A percentile compares a stretch with the other conserved stretches of the same genome.
phyloP scores from a whole-genome alignment of 2,888 invertebrate species.

The Nasonovia ribisnigri region DNA sequence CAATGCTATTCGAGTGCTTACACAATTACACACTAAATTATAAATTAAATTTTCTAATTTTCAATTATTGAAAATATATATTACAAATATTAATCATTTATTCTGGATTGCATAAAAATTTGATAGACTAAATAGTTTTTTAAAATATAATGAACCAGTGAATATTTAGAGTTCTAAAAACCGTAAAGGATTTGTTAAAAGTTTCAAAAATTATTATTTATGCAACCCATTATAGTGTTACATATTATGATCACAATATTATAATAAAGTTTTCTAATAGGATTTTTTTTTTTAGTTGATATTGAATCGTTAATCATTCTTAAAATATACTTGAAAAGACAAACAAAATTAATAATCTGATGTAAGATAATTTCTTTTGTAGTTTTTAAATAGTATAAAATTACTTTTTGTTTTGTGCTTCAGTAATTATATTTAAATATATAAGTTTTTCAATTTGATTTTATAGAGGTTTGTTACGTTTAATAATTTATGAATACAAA shows the following conservation, averaged over 20 bases:
- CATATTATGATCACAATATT: constrained; percentile 31
- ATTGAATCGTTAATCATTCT: constrained; percentile 51
- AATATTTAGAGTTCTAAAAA: not conserved
- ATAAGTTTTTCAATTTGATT: not conserved
- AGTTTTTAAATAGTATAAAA: not conserved
- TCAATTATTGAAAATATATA: constrained; percentile 19
- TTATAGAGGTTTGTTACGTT: not conserved
- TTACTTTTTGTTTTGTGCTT: constrained; percentile 18
- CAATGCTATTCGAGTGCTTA: constrained; percentile 5
- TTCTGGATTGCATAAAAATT: not conserved
- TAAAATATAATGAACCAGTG: not conserved
- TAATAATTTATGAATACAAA: constrained; percentile 6
- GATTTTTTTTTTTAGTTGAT: constrained; percentile 32
- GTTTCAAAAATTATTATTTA: not conserved
- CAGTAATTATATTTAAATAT: not conserved
- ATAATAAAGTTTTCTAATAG: constrained; percentile 37
- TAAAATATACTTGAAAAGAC: constrained; percentile 27
- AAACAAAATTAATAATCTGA: not conserved
- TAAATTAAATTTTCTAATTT: constrained; percentile 38
- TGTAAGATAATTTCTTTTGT: not conserved
- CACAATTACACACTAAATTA: not conserved
- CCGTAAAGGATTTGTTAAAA: not conserved
- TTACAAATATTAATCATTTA: constrained; percentile 36
- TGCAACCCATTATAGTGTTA: constrained; percentile 12
- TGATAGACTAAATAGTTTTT: not conserved